Evolutionary conservation across 2,797 vertebrate species (phyloP).

Genomic region (Premnoplex brunnescens): DNA sequence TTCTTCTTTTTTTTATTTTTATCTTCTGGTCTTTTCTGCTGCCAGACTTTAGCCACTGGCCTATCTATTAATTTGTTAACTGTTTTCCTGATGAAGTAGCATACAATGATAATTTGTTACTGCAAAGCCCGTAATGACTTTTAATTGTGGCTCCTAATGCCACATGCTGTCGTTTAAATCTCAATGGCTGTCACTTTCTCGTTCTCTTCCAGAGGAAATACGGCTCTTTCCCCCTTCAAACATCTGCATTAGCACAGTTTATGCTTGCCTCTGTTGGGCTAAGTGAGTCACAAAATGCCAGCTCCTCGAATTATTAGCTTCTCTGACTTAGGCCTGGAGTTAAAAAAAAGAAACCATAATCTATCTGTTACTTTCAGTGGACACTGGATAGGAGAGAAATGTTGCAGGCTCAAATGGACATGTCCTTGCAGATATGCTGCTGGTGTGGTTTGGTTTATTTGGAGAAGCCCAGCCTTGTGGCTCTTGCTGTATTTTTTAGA

Average conservation of each 20-base stretch:
- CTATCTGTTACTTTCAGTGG: background rate
- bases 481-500: background rate
- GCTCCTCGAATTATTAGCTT: slow-evolving; percentile 29
- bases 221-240: slow-evolving; percentile 36
- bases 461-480: background rate
- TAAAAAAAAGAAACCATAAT: background rate
- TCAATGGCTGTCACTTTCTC: slow-evolving; percentile 57
- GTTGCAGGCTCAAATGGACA: background rate
- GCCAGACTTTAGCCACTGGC: slow-evolving; percentile 14
- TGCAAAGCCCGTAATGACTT: slow-evolving; percentile 61
- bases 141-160: slow-evolving; percentile 69
- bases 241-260: slow-evolving; percentile 43
- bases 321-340: background rate
- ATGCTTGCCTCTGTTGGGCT: background rate
- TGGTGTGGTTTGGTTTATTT: background rate
- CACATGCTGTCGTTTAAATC: slow-evolving; percentile 66
- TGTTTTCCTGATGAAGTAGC: slow-evolving; percentile 61
- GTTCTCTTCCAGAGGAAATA: slow-evolving; percentile 47
- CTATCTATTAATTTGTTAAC: slow-evolving; percentile 61
- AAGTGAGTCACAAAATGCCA: slow-evolving; percentile 32
- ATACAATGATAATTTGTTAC: slow-evolving; percentile 65
- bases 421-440: rapidly evolving
- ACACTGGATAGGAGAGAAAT: background rate
- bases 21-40: background rate
- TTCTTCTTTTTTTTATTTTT: background rate